A percentile compares a stretch with the other conserved stretches of the same genome.
phyloP scores from a whole-genome alignment of 2,888 invertebrate species.

The Drosophila gaucha region DNA sequence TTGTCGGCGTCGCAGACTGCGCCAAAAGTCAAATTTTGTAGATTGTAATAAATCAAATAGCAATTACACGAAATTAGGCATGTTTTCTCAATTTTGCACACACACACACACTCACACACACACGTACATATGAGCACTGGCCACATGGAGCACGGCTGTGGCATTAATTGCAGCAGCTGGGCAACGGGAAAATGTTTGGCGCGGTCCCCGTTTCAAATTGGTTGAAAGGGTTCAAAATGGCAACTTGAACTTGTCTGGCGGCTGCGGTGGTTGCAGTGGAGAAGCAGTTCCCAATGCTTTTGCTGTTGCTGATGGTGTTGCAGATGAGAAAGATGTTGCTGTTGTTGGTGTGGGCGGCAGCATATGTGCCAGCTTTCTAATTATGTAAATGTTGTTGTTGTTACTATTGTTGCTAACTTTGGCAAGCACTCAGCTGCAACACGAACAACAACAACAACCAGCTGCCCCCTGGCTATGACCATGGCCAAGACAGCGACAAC shows the following conservation, averaged over 20 bases:
- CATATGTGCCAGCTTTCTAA: slow-evolving; percentile 79
- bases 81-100: slow-evolving; percentile 80
- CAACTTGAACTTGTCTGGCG: slow-evolving; percentile 78
- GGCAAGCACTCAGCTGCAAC: slow-evolving; percentile 27
- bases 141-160: slow-evolving; percentile 54
- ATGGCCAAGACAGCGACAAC: slow-evolving; percentile 25
- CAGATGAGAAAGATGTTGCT: slow-evolving; percentile 10
- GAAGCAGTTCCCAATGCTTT: slow-evolving; percentile 18
- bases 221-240: slow-evolving; percentile 75
- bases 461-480: slow-evolving; percentile 33
- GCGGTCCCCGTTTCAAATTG: slow-evolving; percentile 66
- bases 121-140: slow-evolving; percentile 17
- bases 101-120: slow-evolving; percentile 30
- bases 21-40: slow-evolving; percentile 82
- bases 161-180: slow-evolving; percentile 81
- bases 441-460: slow-evolving; percentile 35
- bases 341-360: slow-evolving; percentile 57
- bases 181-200: slow-evolving; percentile 55
- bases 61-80: slow-evolving; percentile 84
- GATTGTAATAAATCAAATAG: slow-evolving; percentile 84
- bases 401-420: slow-evolving; percentile 32
- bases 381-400: slow-evolving; percentile 68
- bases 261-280: slow-evolving; percentile 43
- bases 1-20: slow-evolving; percentile 68
- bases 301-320: slow-evolving; percentile 10